Evolutionary conservation across 2,113 vertebrate genomes (phyloP).

Genomic region (Phrynosoma platyrhinos): DNA sequence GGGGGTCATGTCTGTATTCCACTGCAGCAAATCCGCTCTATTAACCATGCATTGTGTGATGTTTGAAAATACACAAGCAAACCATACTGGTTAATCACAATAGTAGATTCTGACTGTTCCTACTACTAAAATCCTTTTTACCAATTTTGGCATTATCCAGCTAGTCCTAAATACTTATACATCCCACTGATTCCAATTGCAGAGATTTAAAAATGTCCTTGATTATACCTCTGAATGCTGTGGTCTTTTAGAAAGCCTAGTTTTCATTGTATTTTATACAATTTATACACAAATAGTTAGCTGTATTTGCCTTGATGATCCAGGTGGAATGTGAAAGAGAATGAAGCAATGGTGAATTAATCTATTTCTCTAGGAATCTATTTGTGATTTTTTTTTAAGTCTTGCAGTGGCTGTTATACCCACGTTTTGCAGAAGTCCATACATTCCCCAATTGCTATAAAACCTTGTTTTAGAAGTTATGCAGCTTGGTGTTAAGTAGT

Average conservation of each 20-base stretch:
- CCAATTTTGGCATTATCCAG: not conserved
- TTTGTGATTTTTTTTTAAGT: too few species aligned
- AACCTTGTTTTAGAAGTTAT: not conserved
- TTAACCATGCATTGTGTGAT: not conserved
- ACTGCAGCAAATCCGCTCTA: not conserved
- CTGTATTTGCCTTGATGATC: not conserved
- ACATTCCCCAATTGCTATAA: not conserved
- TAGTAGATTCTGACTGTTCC: not conserved
- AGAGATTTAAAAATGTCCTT: not conserved
- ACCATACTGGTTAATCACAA: not conserved
- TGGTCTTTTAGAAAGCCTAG: not conserved
- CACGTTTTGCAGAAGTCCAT: not conserved
- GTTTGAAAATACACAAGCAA: not conserved
- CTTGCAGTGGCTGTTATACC: not conserved
- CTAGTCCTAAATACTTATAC: not conserved
- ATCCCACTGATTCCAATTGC: not conserved
- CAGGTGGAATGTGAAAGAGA: not conserved
- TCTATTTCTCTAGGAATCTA: not conserved
- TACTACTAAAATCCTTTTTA: not conserved
- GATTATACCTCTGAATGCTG: not conserved
- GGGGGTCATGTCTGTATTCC: not conserved
- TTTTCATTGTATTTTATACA: not conserved
- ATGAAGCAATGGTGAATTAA: not conserved
- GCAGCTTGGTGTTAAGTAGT: not conserved
- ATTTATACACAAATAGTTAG: rapidly evolving